Base-by-base conservation (phyloP, 1,140 invertebrate genomes). In the Heterodera carotae region DNA sequence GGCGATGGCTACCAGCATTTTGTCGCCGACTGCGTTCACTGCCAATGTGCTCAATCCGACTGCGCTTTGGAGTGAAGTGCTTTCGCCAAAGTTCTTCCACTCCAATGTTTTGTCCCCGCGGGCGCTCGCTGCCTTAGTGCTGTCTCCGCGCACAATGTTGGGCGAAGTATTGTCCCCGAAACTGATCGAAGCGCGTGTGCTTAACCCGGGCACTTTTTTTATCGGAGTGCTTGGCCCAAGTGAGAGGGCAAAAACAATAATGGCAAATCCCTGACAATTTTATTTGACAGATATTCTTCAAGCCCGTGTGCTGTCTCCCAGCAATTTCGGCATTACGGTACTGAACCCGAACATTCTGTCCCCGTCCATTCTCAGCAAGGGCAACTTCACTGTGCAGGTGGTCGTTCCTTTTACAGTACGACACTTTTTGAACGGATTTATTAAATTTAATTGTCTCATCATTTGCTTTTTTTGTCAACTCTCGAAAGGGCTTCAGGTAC, bases 361-460 rank as follows among this genome's bases (percentile, higher is more conserved):
- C 22, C 76, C 79, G 18, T 53, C 15, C n/a, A 69, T 79, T 27
- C 59, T 79, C n/a, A 79, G 78, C 56, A 79, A 81, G 43, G 78
- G 79, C 34, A 81, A 79, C 68, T 81, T 79, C 60, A 79, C 69
- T n/a, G 79, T 79, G 22, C 76, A 79, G 69, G 78, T 31, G 29
- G 60, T 3, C 22, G 29, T 22, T n/a, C 15, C 39, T n/a, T 22
- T 48, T 18, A 34, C 18, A 72, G 31, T 12, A 72, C 18, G 15
- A 72, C 36, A 33, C 36, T 59, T 71, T n/a, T n/a, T n/a, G n/a
- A n/a, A n/a, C n/a, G n/a, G n/a, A n/a, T n/a, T n/a, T n/a, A n/a
- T n/a, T n/a, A n/a, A n/a, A 68, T 25, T 29, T 22, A 68, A 68
- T 22, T 27, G 5, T 12, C 12, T 25, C 25, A 25, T 1, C 34